Base-by-base conservation (phyloP, 2,888 invertebrate genomes). In the Eustalomyia histrio region DNA sequence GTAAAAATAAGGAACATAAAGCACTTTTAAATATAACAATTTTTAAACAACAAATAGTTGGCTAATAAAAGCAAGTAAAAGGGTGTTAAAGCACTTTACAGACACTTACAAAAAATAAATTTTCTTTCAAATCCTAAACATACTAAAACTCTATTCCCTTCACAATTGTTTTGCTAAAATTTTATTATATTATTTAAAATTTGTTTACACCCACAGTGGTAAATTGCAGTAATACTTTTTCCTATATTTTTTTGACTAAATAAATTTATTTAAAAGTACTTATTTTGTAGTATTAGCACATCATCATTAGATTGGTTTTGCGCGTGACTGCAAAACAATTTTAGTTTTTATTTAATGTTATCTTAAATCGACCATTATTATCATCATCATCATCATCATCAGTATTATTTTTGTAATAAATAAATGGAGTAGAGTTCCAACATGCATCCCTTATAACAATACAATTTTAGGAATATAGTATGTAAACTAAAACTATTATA, bases 221-320 rank as follows among this genome's bases (percentile, higher is more conserved):
- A 47, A n/a, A n/a, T 29, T 29, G 29, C 29, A 29, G 29, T n/a
- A 47, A 47, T 47, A n/a, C 43, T n/a, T 47, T 47, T n/a, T 29
- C 29, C 9, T 9, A n/a, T n/a, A n/a, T 43, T n/a, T 47, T 39
- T 39, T 39, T 9, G 12, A 10, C 39, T 39, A 39, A 39, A 10
- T 47, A 47, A 47, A 47, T 47, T 47, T 12, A 5, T 39, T 47
- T n/a, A 0, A 47, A 47, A 14, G 43, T n/a, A 29, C 10, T 47
- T n/a, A 29, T n/a, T 47, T 47, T n/a, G n/a, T 47, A 43, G 60
- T 72, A 72, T 78, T 78, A 67, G 76, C 76, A 78, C 71, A 72
- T 72, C 76, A 76, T 76, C 50, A 78, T 80, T 67, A 71, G 65
- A 80, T 80, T 73, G 60, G 47, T 73, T 80, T 80, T 68, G 76